These are phyloP conservation scores for Heliconius cydno DNA, from an alignment of 2,888 invertebrate species.

Conservation along the genomic window DNA sequence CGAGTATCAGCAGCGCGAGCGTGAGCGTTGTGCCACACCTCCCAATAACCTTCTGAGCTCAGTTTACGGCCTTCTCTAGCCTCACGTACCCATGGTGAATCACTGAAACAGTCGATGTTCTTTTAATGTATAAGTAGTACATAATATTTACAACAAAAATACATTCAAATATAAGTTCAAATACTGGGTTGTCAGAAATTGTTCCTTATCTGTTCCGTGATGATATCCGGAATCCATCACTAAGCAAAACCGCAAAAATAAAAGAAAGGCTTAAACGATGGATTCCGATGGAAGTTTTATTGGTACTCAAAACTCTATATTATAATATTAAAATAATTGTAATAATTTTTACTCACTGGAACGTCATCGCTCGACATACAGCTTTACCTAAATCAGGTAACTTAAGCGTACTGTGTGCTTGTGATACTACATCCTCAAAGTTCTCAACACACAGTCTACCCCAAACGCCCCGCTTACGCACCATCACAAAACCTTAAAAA, in stretches of 20 bases:
- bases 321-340: no score
- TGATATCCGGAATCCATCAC: not conserved
- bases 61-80: conserved; percentile 71
- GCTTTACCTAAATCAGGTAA: conserved; percentile 88
- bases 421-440: conserved; percentile 83
- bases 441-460: conserved; percentile 89
- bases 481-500: conserved; percentile 86
- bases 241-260: no score
- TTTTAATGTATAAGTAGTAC: no score
- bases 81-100: conserved; percentile 72
- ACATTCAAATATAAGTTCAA: not conserved
- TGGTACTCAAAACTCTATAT: no score
- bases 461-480: conserved; percentile 89
- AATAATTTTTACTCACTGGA: conserved; percentile 81
- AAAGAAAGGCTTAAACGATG: no score
- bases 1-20: conserved; percentile 82
- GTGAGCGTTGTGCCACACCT: conserved; percentile 82
- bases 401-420: conserved; percentile 84
- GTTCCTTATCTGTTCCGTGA: not conserved
- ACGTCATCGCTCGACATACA: conserved; percentile 90
- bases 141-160: not conserved
- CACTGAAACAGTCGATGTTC: conserved; percentile 55
- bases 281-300: no score
- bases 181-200: not conserved
- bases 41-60: conserved; percentile 81